These are phyloP conservation scores for Nesometra sesokonis DNA, from an alignment of 35 echinoderm and acorn worm genomes.

Conservation along the genomic window DNA sequence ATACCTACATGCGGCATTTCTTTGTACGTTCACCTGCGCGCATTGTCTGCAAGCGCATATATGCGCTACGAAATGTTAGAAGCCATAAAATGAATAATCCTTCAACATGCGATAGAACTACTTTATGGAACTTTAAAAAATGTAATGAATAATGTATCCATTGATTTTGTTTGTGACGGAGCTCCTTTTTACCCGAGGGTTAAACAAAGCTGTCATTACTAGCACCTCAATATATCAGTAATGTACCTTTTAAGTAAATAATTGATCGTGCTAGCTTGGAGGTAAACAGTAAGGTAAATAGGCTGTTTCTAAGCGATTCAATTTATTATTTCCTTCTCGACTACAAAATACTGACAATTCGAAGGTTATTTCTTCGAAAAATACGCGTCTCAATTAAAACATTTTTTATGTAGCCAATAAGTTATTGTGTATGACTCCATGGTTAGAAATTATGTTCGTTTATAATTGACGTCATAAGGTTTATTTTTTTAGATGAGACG, in stretches of 20 bases:
- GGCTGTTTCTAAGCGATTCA: not conserved
- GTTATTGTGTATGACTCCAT: no score
- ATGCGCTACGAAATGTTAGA: no score
- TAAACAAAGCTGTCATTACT: not conserved
- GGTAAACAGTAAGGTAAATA: not conserved
- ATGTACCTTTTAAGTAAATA: not conserved
- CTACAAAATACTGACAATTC: not conserved
- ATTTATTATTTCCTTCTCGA: not conserved
- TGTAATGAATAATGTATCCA: not conserved
- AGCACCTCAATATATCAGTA: not conserved
- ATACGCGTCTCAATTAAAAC: no score
- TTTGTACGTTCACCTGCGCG: no score
- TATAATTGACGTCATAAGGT: no score
- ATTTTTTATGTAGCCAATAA: no score
- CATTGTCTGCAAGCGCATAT: no score
- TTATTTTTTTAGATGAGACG: no score
- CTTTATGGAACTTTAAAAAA: not conserved
- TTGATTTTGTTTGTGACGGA: not conserved
- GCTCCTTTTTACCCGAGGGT: not conserved
- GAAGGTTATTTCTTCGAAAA: no score
- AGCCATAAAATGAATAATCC: no score
- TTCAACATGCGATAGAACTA: not conserved
- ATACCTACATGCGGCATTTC: no score
- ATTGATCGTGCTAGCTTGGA: not conserved
- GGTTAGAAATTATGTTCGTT: no score